Base-by-base conservation (phyloP, 1,140 invertebrate species). In the Xylocopa sonorina region DNA sequence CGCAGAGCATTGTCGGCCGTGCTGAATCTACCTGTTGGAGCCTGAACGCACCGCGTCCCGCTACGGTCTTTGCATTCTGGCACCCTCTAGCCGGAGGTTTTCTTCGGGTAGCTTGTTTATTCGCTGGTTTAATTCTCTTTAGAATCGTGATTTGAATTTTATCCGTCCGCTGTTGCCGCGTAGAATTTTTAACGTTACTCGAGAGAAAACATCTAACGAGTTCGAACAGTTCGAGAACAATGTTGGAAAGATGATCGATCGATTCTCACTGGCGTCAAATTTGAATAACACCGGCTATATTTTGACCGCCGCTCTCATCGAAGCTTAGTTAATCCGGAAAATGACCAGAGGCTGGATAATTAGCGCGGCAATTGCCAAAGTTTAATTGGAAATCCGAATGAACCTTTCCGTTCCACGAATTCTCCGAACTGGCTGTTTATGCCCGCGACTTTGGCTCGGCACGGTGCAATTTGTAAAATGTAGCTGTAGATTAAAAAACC, bases 11-110 rank as follows among this genome's bases (percentile, higher is more conserved):
- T 81, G 80, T 86, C 81, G 79, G 58, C 73, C 69, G 55, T 58
- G 79, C 80, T 87, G 82, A 80, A 88, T 69, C 87, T 86, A 88
- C 88, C 88, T 89, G 88, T 89, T 89, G 85, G 85, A 86, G 74
- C 57, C 60, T 27, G 58, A 60, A 71, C 64, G 50, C 43, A 63
- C 24, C n/a, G 24, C 66, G 63, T 62, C 32, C 16, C 50, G 50
- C n/a, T 68, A 58, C 57, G 74, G 57, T 48, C 69, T 64, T 73
- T 69, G 57, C 75, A 41, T 83, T 55, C 51, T 80, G 81, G 32
- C 69, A 80, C 75, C 57, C 50, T 84, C 46, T 69, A 79, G 43
- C 63, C 21, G 38, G 34, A 53, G 80, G 68, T 64, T 83, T 83
- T 74, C 75, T 78, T 53, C 62, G 27, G 48, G 41, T 3, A 64